phyloP scores from a whole-genome alignment of 2,113 vertebrate genomes.

The Thryonomys swinderianus region DNA sequence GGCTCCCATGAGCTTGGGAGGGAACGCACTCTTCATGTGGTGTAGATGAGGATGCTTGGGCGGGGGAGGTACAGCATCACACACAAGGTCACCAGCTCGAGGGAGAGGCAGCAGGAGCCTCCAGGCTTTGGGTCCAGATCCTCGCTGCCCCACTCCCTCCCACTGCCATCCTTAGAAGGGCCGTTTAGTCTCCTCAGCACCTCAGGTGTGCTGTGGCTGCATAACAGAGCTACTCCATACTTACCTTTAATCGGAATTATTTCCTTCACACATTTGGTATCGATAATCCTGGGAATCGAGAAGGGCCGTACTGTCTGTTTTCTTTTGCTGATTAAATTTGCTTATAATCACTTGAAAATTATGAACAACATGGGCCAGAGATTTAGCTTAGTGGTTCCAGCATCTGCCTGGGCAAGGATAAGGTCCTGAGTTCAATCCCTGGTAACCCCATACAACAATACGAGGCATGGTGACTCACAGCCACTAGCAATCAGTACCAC shows the following conservation, averaged over 20 bases:
- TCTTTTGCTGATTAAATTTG: slow-evolving; percentile 20
- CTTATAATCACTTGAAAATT: not conserved
- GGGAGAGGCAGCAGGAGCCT: not conserved
- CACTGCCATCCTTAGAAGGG: not conserved
- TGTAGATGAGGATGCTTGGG: not conserved
- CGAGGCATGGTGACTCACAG: too few relatives aligned
- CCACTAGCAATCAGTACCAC: too few relatives aligned
- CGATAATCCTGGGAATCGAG: not conserved
- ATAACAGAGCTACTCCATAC: not conserved
- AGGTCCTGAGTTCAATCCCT: too few relatives aligned
- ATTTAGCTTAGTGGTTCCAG: too few relatives aligned
- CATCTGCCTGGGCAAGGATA: too few relatives aligned
- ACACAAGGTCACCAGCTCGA: not conserved
- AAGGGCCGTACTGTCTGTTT: not conserved
- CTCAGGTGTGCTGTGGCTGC: not conserved
- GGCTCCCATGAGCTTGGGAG: not conserved
- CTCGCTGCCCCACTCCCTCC: rapidly evolving
- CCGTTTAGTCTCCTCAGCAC: not conserved
- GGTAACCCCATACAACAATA: too few relatives aligned
- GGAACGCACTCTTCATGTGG: not conserved
- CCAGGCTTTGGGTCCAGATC: not conserved
- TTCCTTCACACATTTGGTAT: not conserved
- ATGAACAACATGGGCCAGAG: not conserved
- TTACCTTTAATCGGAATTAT: not conserved
- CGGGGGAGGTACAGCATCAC: not conserved